Evolutionary conservation across 1,140 invertebrate genomes (phyloP).

Genomic region (Chymomyza costata): DNA sequence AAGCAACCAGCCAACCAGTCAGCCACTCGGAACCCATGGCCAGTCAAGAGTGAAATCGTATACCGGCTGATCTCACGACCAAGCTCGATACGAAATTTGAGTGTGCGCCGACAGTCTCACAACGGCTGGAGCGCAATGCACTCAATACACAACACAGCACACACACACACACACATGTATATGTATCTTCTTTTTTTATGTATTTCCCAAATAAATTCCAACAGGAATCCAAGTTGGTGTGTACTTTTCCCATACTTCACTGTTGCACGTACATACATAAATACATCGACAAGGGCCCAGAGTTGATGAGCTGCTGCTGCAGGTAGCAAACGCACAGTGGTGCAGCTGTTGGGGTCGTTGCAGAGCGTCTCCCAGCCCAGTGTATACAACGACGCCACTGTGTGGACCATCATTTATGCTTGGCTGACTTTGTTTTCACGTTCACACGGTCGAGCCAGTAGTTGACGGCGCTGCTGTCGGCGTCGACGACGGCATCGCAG

Average conservation of each 20-base stretch:
- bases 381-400: conserved; percentile 20
- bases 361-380: too few species aligned
- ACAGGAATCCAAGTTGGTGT: conserved; percentile 70
- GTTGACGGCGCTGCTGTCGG: conserved; percentile 38
- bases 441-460: conserved; percentile 59
- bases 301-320: conserved; percentile 70
- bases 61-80: conserved; percentile 65
- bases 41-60: conserved; percentile 71
- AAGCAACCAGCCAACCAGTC: not conserved
- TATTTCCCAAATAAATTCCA: conserved; percentile 74
- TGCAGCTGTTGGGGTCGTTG: too few species aligned
- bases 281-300: conserved; percentile 72
- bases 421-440: conserved; percentile 72
- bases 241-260: conserved; percentile 52
- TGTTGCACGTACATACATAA: conserved; percentile 64
- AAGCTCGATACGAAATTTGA: conserved; percentile 72
- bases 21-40: conserved; percentile 19
- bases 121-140: conserved; percentile 19
- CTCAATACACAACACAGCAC: conserved; percentile 45
- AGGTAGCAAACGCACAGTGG: conserved; percentile 63
- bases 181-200: conserved; percentile 48
- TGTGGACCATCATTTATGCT: conserved; percentile 66
- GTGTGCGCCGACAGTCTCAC: conserved; percentile 18
- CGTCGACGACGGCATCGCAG: conserved; percentile 22
- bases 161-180: too few species aligned